A percentile compares a stretch with the other conserved stretches of the same genome.
Conservation (phyloP, 1,140 invertebrate species). For the Pomacea maculata region DNA sequence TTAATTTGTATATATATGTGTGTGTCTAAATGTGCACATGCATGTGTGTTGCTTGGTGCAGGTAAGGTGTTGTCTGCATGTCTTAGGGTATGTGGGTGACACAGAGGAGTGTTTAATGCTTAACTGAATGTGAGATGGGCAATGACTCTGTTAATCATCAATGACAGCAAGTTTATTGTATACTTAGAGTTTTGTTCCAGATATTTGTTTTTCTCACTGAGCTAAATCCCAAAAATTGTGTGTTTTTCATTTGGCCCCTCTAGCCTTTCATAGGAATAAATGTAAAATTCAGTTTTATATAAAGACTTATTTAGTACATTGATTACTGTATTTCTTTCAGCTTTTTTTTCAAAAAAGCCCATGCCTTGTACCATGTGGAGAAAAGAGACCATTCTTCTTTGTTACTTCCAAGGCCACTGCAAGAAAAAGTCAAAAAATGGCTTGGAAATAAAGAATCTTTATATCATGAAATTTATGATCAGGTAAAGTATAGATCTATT, state of each 20-base stretch:
- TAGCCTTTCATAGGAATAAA: background rate
- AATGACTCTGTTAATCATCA: no score
- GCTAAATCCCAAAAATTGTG: background rate
- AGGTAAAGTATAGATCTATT: constrained; percentile 40
- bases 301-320: background rate
- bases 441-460: constrained; percentile 49
- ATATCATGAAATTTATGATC: constrained; percentile 48
- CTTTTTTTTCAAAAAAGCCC: constrained; percentile 42
- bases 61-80: background rate
- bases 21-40: background rate
- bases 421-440: constrained; percentile 55
- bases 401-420: constrained; percentile 42
- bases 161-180: no score
- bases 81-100: background rate
- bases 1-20: background rate
- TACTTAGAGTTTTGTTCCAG: no score
- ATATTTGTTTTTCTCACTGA: no score
- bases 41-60: background rate
- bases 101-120: no score
- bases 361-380: constrained; percentile 41
- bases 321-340: constrained; percentile 31
- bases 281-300: background rate
- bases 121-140: no score
- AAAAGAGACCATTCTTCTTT: constrained; percentile 34
- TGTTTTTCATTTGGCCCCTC: background rate